Conservation (phyloP, 2,797 vertebrate genomes). For the Danio tinwini region DNA sequence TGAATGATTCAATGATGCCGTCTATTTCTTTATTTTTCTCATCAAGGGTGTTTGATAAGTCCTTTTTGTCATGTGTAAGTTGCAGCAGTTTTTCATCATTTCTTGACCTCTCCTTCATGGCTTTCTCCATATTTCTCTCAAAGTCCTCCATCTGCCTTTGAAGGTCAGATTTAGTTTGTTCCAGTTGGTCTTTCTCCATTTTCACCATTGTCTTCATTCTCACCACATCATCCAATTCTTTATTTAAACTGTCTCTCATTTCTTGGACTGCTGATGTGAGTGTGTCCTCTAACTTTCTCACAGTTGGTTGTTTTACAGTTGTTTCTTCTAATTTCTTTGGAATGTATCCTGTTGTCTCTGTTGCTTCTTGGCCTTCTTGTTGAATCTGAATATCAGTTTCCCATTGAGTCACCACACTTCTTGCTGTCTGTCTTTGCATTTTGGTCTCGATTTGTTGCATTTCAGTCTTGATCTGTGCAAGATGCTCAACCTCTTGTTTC, state of each 20-base stretch:
- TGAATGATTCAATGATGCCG: neutral
- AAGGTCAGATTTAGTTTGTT: constrained; percentile 6
- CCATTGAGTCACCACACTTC: constrained; percentile 29
- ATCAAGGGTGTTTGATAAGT: neutral
- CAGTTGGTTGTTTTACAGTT: too few relatives aligned
- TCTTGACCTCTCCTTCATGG: neutral
- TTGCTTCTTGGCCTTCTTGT: neutral
- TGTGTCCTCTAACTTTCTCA: neutral
- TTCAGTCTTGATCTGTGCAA: constrained; percentile 21
- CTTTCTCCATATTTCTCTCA: neutral
- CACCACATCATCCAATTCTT: constrained; percentile 27
- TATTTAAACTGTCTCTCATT: neutral
- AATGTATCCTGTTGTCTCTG: too few relatives aligned
- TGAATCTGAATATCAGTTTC: neutral
- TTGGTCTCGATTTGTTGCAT: constrained; percentile 35
- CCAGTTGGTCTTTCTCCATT: constrained; percentile 20
- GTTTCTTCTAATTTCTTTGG: too few relatives aligned
- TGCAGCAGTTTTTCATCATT: constrained; percentile 1
- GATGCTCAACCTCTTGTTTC: constrained; percentile 25
- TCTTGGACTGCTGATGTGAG: neutral
- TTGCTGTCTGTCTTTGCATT: constrained; percentile 11
- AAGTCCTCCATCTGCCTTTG: neutral
- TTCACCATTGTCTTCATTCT: neutral
- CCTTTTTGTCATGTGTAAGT: constrained; percentile 19
- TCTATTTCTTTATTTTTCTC: constrained; percentile 39